Evolutionary conservation across 2,797 vertebrate genomes (phyloP), one percentile per base, ranked within the genome.

Genomic region (Sparus aurata): DNA sequence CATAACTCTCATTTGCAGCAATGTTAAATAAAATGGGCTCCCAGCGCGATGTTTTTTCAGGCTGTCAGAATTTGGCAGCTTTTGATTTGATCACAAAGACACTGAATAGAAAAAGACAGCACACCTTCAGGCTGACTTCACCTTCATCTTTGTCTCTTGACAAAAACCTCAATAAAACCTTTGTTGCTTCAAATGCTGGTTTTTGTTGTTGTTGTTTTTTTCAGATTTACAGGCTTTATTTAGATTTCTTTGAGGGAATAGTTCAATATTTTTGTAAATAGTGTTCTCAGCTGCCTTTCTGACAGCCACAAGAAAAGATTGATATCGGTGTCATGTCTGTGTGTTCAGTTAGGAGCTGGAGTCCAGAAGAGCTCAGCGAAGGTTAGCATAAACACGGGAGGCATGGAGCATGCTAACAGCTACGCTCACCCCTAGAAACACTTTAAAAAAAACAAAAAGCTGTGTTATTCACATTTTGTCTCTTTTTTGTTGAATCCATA

Each of bases 71-170:
- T 22, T 72, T 2, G 0, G 69, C 18, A 43, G 18, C 50, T 11
- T 61, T 67, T 67, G 6, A 57, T 66, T 46, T 49, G 22, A 72
- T 52, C 22, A 63, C 18, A 72, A 49, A 52, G 69, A n/a, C 25
- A 53, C 12, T 0, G 13, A 22, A 30, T 5, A 73, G 45, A 46
- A 78, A 59, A n/a, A 61, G 25, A 20, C n/a, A 41, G 49, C 22
- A 60, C 20, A 41, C 46, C 43, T 49, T 49, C 43, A 64, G 18
- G 23, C n/a, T 50, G 3, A 46, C 11, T 43, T 27, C 38, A 38
- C 38, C 38, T 38, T 38, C 10, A 38, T 53, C 61, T 38, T 73
- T 23, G 10, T 57, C 41, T 65, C 46, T 38, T 20, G 17, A 16
- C 12, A 50, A 45, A 16, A 13, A 30, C 12, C 43, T 52, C 43